Conservation (phyloP, 1,140 invertebrate species). For the Drosophila kohkoa region DNA sequence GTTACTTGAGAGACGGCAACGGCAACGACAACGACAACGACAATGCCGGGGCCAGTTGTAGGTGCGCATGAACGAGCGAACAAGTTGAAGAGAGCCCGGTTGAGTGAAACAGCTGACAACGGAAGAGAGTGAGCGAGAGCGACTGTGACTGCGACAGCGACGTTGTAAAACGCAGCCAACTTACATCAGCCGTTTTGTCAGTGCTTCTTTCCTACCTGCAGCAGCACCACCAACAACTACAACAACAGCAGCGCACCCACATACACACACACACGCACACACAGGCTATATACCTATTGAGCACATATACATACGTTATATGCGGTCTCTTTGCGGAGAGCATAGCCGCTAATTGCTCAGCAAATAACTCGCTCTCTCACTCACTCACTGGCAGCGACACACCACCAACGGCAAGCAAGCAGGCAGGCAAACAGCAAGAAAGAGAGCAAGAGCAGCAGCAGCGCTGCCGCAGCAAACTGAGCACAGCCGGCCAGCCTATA, state of each 20-base stretch:
- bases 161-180: conserved; percentile 61
- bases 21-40: conserved; percentile 24
- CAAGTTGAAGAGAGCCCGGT: conserved; percentile 18
- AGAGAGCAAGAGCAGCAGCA: neutral
- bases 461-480: conserved; percentile 11
- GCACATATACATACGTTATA: conserved; percentile 27
- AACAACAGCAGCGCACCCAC: conserved; percentile 48
- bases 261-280: conserved; percentile 8
- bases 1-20: conserved; percentile 34
- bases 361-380: conserved; percentile 38
- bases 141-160: conserved; percentile 15
- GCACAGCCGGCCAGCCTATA: conserved; percentile 54
- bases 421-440: neutral
- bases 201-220: conserved; percentile 56
- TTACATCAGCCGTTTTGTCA: conserved; percentile 71
- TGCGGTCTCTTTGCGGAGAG: conserved; percentile 59
- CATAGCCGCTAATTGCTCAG: conserved; percentile 58
- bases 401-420: conserved; percentile 17
- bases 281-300: conserved; percentile 15
- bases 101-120: conserved; percentile 57
- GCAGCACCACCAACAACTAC: conserved; percentile 36
- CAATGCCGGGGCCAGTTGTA: conserved; percentile 63
- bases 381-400: conserved; percentile 20
- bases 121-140: conserved; percentile 30
- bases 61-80: conserved; percentile 72